Percentiles rank a stretch among this genome's conserved stretches.
phyloP scores from a whole-genome alignment of 2,797 vertebrate species.

The Notamacropus eugenii region DNA sequence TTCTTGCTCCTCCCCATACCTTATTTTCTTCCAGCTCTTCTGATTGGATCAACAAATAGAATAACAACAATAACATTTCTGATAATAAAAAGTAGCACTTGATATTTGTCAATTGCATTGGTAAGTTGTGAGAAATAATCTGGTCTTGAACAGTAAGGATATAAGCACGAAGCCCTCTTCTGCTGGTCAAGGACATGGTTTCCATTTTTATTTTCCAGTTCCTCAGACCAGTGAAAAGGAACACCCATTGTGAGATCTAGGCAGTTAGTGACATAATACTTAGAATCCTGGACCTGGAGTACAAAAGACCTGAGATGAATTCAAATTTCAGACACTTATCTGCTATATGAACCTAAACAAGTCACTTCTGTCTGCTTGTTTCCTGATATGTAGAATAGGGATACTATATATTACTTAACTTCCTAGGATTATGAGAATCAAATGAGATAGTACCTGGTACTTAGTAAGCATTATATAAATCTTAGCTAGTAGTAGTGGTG shows the following conservation, averaged over 20 bases:
- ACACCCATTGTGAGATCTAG: background rate
- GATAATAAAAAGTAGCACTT: background rate
- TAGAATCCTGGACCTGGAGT: background rate
- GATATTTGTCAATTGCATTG: background rate
- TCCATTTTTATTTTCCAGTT: background rate
- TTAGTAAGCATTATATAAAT: background rate
- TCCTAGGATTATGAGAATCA: background rate
- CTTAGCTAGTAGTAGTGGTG: background rate
- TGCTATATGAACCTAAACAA: background rate
- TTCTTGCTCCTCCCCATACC: background rate
- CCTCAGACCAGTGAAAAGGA: background rate
- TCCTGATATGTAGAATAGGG: background rate
- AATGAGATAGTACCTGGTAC: background rate
- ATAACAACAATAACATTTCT: background rate
- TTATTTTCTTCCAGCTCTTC: background rate
- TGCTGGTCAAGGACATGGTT: background rate
- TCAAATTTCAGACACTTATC: background rate
- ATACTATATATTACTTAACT: background rate
- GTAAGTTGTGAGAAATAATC: background rate
- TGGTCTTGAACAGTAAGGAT: background rate
- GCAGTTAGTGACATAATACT: background rate
- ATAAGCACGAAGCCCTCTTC: background rate
- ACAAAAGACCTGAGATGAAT: background rate
- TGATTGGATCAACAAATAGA: background rate
- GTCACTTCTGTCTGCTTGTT: background rate